Evolutionary conservation across 2,113 vertebrate genomes (phyloP).

Genomic region (Thamnaconus septentrionalis): DNA sequence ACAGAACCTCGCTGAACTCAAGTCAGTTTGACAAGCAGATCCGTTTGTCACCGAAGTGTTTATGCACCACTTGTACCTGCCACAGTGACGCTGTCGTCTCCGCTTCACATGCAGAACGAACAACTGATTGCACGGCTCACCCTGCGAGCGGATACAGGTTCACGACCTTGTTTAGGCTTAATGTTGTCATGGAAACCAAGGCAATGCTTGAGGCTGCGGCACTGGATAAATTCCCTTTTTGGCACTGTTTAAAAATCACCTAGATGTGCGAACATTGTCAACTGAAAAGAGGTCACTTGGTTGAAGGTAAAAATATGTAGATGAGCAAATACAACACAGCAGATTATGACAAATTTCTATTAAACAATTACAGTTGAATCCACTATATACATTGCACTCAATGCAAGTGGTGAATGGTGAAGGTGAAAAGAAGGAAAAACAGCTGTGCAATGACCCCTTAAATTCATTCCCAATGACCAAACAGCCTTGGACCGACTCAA

Average conservation of each 20-base stretch:
- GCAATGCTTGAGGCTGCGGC: constrained; percentile 32
- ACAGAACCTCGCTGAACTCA: too few species aligned
- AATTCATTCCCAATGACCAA: constrained; percentile 22
- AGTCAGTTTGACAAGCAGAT: too few species aligned
- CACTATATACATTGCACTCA: too few species aligned
- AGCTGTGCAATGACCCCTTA: not conserved
- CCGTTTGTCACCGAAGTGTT: too few species aligned
- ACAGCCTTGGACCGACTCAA: constrained; percentile 33
- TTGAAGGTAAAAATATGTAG: too few species aligned
- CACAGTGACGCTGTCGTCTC: constrained; percentile 2
- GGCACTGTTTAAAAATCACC: constrained; percentile 5
- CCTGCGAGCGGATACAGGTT: constrained; percentile 63
- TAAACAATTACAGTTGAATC: too few species aligned
- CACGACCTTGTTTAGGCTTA: constrained; percentile 64
- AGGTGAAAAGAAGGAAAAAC: too few species aligned
- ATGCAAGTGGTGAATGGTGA: too few species aligned
- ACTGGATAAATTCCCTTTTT: constrained; percentile 6
- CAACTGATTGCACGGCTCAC: constrained; percentile 5
- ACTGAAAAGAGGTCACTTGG: too few species aligned
- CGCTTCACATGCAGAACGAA: constrained; percentile 37
- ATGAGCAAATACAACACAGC: too few species aligned
- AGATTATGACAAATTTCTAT: too few species aligned
- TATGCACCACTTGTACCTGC: not conserved
- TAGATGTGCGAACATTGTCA: too few species aligned
- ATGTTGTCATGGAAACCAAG: constrained; percentile 64